Percentiles rank a stretch among this genome's conserved stretches.
phyloP scores from a whole-genome alignment of 2,888 invertebrate species.

The Lacanobia oleracea region DNA sequence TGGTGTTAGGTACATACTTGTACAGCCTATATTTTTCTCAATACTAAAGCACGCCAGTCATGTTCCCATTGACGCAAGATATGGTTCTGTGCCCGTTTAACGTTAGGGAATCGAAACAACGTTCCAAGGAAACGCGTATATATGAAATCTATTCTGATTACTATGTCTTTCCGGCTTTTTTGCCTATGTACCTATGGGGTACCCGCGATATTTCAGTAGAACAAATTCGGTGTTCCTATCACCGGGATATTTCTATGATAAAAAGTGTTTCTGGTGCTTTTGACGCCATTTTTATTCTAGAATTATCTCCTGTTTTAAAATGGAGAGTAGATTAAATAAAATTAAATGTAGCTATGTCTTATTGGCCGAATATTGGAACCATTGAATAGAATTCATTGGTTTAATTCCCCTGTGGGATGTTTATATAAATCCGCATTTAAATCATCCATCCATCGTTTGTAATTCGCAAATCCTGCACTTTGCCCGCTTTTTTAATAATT shows the following conservation, averaged over 20 bases:
- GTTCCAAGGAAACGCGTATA: too few relatives aligned
- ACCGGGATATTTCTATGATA: constrained; percentile 22
- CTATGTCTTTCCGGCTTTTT: too few relatives aligned
- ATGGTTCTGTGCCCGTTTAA: constrained; percentile 13
- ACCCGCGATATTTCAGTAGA: constrained; percentile 3
- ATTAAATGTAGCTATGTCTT: background rate
- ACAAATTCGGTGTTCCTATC: constrained; percentile 39
- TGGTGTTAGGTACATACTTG: constrained; percentile 32
- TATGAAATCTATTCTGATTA: too few relatives aligned
- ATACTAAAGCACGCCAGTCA: constrained; percentile 32
- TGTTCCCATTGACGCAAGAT: constrained; percentile 21
- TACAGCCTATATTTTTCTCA: constrained; percentile 28
- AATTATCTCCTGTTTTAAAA: constrained; percentile 21
- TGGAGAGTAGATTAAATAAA: constrained; percentile 14
- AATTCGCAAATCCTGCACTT: background rate
- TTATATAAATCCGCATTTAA: constrained; percentile 6
- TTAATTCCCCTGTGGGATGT: background rate
- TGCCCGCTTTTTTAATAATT: constrained; percentile 19
- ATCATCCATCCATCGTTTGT: background rate
- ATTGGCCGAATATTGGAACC: constrained; percentile 1
- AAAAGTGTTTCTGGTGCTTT: constrained; percentile 36
- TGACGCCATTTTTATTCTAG: constrained; percentile 32
- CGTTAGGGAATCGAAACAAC: too few relatives aligned
- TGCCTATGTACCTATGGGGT: too few relatives aligned
- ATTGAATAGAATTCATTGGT: constrained; percentile 1